A percentile compares a stretch with the other conserved stretches of the same genome.
Evolutionary conservation across 1,140 invertebrate species (phyloP).

Genomic region (Leptinotarsa undecemlineata): DNA sequence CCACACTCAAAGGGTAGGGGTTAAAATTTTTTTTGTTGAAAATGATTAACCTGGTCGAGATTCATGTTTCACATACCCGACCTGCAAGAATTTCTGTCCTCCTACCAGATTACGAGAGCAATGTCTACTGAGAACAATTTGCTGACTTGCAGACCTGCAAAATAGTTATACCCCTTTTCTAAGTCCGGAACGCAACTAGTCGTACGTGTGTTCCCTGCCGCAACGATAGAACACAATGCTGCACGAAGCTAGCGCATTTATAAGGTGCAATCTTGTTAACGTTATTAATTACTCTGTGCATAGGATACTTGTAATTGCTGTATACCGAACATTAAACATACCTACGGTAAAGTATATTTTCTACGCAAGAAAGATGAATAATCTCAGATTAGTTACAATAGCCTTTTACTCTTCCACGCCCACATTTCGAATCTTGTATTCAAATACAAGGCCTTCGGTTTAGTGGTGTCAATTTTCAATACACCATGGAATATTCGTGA

Average conservation of each 20-base stretch:
- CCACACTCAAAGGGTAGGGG: no score
- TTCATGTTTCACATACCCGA: no score
- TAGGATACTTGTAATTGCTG: conserved; percentile 26
- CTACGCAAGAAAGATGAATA: conserved; percentile 12
- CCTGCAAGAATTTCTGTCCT: no score
- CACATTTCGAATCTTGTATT: conserved; percentile 13
- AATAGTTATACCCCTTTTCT: no score
- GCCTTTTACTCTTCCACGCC: conserved; percentile 13
- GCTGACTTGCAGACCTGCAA: no score
- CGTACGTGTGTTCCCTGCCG: not conserved
- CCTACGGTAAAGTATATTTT: conserved; percentile 7
- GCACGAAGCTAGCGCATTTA: conserved; percentile 13
- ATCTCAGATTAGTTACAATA: conserved; percentile 18
- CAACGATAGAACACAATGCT: conserved; percentile 7
- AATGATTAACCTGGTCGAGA: no score
- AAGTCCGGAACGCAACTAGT: not conserved
- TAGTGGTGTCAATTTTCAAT: not conserved
- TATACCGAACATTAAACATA: conserved; percentile 19
- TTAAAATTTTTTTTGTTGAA: no score
- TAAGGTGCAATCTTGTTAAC: conserved; percentile 22
- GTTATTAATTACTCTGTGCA: conserved; percentile 23
- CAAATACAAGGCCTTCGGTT: not conserved
- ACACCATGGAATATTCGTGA: not conserved
- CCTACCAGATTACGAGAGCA: no score
- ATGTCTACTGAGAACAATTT: no score